phyloP scores from a whole-genome alignment of 2,888 invertebrate genomes.

The Muschampia staudingeri region DNA sequence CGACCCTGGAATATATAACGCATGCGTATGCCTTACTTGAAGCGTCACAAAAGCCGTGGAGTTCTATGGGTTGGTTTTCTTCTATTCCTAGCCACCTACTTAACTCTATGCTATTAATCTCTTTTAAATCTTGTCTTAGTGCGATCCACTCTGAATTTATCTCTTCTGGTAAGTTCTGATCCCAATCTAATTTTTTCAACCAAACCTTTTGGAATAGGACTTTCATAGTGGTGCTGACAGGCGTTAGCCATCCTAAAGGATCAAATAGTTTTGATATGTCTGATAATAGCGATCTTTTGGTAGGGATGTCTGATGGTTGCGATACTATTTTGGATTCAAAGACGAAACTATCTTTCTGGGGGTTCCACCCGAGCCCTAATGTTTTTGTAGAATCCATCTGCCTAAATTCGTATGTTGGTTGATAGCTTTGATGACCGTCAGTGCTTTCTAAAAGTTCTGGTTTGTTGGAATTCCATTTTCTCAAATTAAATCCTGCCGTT shows the following conservation, averaged over 20 bases:
- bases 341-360: slow-evolving; percentile 40
- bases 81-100: slow-evolving; percentile 40
- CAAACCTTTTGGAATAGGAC: slow-evolving; percentile 32
- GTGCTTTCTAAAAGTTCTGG: slow-evolving; percentile 1
- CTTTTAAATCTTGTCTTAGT: slow-evolving; percentile 20
- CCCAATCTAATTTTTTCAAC: slow-evolving; percentile 29
- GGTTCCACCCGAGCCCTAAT: slow-evolving; percentile 46
- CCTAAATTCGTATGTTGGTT: slow-evolving; percentile 24
- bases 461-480: slow-evolving; percentile 53
- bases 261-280: slow-evolving; percentile 46
- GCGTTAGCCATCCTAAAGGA: slow-evolving; percentile 24
- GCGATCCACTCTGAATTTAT: slow-evolving; percentile 17
- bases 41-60: slow-evolving; percentile 51
- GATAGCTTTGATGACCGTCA: neutral
- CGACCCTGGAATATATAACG: slow-evolving; percentile 42
- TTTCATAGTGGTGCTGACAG: slow-evolving; percentile 34
- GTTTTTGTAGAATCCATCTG: slow-evolving; percentile 43
- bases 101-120: slow-evolving; percentile 36
- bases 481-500: slow-evolving; percentile 43
- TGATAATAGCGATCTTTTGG: slow-evolving; percentile 24
- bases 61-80: slow-evolving; percentile 35
- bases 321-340: slow-evolving; percentile 6
- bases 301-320: neutral
- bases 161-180: slow-evolving; percentile 25
- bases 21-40: slow-evolving; percentile 43